These are phyloP conservation scores for Octodon degus DNA, from an alignment of 2,113 vertebrate species.

Conservation along the genomic window DNA sequence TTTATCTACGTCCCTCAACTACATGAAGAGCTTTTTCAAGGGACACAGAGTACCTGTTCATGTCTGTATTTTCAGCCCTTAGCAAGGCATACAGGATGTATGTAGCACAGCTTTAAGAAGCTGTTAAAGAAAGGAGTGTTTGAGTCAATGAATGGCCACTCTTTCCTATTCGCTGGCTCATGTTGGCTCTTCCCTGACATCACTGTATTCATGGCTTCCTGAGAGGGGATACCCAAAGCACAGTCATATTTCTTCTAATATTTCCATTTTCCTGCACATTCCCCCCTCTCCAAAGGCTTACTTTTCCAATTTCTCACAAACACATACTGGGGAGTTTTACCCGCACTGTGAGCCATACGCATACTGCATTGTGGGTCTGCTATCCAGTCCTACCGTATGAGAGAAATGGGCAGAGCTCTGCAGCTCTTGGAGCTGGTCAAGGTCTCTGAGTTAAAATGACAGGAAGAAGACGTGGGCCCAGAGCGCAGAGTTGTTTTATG, in stretches of 20 bases:
- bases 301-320: not conserved
- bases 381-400: not conserved
- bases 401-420: not conserved
- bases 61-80: not conserved
- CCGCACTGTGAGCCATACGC: not conserved
- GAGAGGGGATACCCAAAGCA: not conserved
- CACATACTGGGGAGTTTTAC: not conserved
- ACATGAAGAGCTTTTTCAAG: not conserved
- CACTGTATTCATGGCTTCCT: not conserved
- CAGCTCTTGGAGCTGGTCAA: not conserved
- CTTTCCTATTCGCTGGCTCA: not conserved
- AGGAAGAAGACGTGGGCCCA: not conserved
- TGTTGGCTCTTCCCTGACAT: not conserved
- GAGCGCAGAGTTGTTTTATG: not conserved
- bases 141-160: not conserved
- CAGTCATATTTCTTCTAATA: not conserved
- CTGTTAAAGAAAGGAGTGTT: not conserved
- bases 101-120: not conserved
- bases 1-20: not conserved
- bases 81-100: not conserved
- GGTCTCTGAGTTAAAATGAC: not conserved
- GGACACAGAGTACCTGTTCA: not conserved
- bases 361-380: not conserved
- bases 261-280: not conserved
- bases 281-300: not conserved